Percentiles rank a stretch among this genome's conserved stretches.
Evolutionary conservation across 2,888 invertebrate genomes (phyloP).

Genomic region (Oligia latruncula): DNA sequence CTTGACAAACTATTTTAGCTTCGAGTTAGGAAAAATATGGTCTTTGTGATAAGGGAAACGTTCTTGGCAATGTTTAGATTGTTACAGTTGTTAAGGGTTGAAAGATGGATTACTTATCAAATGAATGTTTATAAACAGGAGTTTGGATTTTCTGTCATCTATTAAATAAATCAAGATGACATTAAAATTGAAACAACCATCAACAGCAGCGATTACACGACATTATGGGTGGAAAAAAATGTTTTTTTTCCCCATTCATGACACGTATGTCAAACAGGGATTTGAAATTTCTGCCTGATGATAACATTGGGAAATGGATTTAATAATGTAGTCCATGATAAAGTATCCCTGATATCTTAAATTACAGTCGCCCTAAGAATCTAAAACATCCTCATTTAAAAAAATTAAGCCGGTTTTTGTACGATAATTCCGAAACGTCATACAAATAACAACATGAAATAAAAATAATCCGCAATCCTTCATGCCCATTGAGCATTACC

Average conservation of each 20-base stretch:
- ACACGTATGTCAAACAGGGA: not conserved
- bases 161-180: not conserved
- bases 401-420: slow-evolving; percentile 15
- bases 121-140: not conserved
- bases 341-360: not conserved
- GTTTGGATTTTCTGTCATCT: not conserved
- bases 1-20: slow-evolving; percentile 40
- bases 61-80: slow-evolving; percentile 5
- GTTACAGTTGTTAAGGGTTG: not conserved
- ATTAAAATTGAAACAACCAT: not conserved
- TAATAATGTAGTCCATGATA: not conserved
- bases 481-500: slow-evolving; percentile 43
- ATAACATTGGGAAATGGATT: not conserved
- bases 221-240: not conserved
- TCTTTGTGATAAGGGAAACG: slow-evolving; percentile 25
- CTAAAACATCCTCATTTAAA: not conserved
- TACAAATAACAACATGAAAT: slow-evolving; percentile 38
- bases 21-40: slow-evolving; percentile 29
- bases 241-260: too few relatives aligned
- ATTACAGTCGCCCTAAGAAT: not conserved
- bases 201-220: not conserved
- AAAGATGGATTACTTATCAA: not conserved
- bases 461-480: slow-evolving; percentile 53
- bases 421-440: slow-evolving; percentile 29
- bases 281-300: not conserved